phyloP scores from a whole-genome alignment of 2,888 invertebrate genomes.

The Cepaea hortensis region DNA sequence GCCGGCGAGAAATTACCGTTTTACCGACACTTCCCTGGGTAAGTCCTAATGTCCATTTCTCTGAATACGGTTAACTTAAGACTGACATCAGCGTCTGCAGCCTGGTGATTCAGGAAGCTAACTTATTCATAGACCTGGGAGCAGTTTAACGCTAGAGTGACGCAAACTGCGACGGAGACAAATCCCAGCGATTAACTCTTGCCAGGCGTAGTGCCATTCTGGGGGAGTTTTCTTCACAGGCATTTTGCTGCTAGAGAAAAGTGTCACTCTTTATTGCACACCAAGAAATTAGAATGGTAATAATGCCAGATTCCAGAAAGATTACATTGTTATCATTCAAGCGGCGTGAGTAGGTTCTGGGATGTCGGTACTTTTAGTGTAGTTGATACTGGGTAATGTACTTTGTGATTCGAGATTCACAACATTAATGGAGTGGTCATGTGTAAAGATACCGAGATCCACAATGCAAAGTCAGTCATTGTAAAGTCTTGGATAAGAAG shows the following conservation, averaged over 20 bases:
- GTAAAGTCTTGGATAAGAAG: too few species aligned
- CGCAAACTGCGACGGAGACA: background rate
- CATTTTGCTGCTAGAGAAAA: background rate
- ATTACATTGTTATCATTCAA: too few species aligned
- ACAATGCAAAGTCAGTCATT: too few species aligned
- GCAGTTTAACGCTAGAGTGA: background rate
- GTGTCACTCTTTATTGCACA: too few species aligned
- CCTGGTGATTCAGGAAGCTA: background rate
- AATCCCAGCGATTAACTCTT: constrained; percentile 4
- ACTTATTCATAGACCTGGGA: constrained; percentile 15
- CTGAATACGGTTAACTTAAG: constrained; percentile 1
- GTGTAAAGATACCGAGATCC: too few species aligned
- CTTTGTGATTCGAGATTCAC: too few species aligned
- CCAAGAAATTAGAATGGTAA: too few species aligned
- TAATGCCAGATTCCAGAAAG: too few species aligned
- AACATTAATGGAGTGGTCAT: too few species aligned
- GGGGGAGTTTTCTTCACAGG: background rate
- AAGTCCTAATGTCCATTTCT: constrained; percentile 7
- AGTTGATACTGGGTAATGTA: too few species aligned
- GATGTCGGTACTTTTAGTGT: too few species aligned
- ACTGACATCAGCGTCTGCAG: background rate
- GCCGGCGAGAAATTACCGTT: background rate
- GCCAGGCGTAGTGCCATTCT: background rate
- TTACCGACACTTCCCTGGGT: background rate
- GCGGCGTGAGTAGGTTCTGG: too few species aligned